Evolutionary conservation across 1,140 invertebrate species (phyloP).

Genomic region (Orussus abietinus): DNA sequence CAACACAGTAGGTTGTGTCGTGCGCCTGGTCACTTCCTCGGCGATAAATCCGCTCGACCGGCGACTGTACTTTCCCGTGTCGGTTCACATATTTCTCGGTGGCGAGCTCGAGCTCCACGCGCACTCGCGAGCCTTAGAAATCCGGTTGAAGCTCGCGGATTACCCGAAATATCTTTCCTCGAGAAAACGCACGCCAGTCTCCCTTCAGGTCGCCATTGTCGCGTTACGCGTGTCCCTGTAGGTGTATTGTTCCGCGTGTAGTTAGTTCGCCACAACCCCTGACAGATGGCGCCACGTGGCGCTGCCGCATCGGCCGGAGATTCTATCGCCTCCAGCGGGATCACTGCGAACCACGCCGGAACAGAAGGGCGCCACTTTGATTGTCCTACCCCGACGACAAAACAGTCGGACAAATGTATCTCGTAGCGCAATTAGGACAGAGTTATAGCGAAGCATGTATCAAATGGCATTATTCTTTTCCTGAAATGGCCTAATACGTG

Average conservation of each 20-base stretch:
- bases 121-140: conserved; percentile 12
- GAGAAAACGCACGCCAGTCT: conserved; percentile 33
- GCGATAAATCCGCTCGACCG: conserved; percentile 10
- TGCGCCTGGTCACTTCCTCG: conserved; percentile 8
- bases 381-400: too few species aligned
- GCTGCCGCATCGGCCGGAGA: too few species aligned
- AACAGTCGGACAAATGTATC: too few species aligned
- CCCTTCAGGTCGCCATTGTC: conserved; percentile 42
- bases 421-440: too few species aligned
- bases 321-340: too few species aligned
- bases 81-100: conserved; percentile 24
- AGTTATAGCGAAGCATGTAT: too few species aligned
- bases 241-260: conserved; percentile 10
- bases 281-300: conserved; percentile 12
- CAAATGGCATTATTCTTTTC: too few species aligned
- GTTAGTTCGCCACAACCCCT: not conserved
- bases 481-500: too few species aligned
- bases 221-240: conserved; percentile 31
- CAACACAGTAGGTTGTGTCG: conserved; percentile 26
- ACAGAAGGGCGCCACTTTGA: too few species aligned
- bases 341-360: too few species aligned
- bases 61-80: conserved; percentile 3
- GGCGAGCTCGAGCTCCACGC: conserved; percentile 14
- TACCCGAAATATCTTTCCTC: conserved; percentile 14
- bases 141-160: conserved; percentile 13